Evolutionary conservation across 2,888 invertebrate genomes (phyloP), one percentile per base, ranked within the genome.

Genomic region (Agrenia bidenticulata): DNA sequence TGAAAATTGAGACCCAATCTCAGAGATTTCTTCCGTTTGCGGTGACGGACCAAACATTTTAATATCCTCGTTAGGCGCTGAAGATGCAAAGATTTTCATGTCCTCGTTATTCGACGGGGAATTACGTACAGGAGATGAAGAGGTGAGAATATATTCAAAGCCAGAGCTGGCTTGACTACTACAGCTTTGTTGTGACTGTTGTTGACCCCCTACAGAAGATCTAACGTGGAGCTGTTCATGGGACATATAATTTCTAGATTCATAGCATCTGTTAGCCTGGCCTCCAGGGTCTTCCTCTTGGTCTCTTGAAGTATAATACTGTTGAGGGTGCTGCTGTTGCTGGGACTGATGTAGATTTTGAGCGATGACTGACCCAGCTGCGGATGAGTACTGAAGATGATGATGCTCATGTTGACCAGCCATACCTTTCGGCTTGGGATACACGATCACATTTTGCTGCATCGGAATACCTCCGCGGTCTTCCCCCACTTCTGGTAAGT

Each of bases 401-500:
- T 72, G 67, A n/a, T 7, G 39, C 9, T 39, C 39, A 39, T 39
- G 68, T 50, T 41, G 65, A 53, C 49, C 61, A n/a, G n/a, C n/a
- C n/a, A n/a, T n/a, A n/a, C 70, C 59, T 73, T 73, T 75, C 15
- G 72, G 64, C 61, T 76, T 76, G 11, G 74, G 71, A 60, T 76
- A 76, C 1, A 76, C 76, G 64, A 76, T 76, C 39, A 76, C 76
- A 59, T 76, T 76, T 55, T 73, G 76, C 67, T 68, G 68, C 64
- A 68, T 66, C 32, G 70, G 57, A 53, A 65, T 61, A 13, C 64
- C 58, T 27, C 51, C 45, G 1, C 59, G 60, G 19, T 63, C 61
- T 27, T 63, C 64, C n/a, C n/a, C n/a, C 21, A 66, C 57, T 19
- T 64, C 62, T 54, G 69, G 60, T 41, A 68, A 64, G 42, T 65